phyloP scores from a whole-genome alignment of 2,888 invertebrate genomes.

The Chromoteleia sp. region DNA sequence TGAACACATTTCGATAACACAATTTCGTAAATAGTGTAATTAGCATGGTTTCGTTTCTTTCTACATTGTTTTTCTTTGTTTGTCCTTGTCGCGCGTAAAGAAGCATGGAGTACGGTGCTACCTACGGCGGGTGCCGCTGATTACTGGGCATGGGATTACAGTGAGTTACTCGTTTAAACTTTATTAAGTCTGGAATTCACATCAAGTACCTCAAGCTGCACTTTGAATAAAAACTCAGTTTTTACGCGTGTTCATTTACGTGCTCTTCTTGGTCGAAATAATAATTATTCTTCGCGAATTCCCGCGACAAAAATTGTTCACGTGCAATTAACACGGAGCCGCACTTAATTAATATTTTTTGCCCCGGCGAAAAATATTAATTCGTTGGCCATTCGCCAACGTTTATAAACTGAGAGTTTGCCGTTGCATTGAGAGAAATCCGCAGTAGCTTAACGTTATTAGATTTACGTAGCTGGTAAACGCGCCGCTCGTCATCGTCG shows the following conservation, averaged over 20 bases:
- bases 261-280: slow-evolving; percentile 45
- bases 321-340: slow-evolving; percentile 43
- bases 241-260: slow-evolving; percentile 46
- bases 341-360: slow-evolving; percentile 49
- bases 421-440: slow-evolving; percentile 49
- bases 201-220: slow-evolving; percentile 70
- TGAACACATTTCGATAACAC: slow-evolving; percentile 57
- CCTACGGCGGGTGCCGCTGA: slow-evolving; percentile 83
- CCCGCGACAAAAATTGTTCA: slow-evolving; percentile 41
- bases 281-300: slow-evolving; percentile 45
- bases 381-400: slow-evolving; percentile 20
- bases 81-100: slow-evolving; percentile 81
- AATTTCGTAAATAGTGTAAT: slow-evolving; percentile 68
- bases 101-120: slow-evolving; percentile 84
- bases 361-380: slow-evolving; percentile 46
- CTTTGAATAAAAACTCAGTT: slow-evolving; percentile 67
- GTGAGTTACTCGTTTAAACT: slow-evolving; percentile 79
- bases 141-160: slow-evolving; percentile 83
- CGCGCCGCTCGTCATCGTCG: neutral
- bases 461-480: slow-evolving; percentile 30
- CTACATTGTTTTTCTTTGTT: slow-evolving; percentile 77
- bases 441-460: slow-evolving; percentile 34
- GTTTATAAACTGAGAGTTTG: slow-evolving; percentile 39
- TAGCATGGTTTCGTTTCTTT: slow-evolving; percentile 78
- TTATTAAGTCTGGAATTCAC: slow-evolving; percentile 72